A percentile compares a stretch with the other conserved stretches of the same genome.
Evolutionary conservation across 2,113 vertebrate genomes (phyloP).

Genomic region (Hemiscyllium ocellatum): DNA sequence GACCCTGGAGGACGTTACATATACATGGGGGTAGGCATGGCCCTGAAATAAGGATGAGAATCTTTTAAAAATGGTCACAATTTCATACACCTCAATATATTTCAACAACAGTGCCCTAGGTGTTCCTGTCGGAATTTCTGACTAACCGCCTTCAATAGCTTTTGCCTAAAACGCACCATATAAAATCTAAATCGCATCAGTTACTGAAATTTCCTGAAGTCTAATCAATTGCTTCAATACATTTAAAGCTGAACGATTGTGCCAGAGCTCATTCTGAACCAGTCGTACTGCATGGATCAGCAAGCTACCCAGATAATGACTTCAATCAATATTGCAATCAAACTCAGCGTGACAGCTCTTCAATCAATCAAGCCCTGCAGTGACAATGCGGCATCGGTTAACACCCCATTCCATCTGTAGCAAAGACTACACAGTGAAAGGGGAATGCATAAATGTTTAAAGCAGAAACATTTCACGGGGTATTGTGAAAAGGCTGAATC

Average conservation of each 20-base stretch:
- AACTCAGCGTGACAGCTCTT: neutral
- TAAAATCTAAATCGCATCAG: neutral
- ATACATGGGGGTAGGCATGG: neutral
- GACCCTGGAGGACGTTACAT: neutral
- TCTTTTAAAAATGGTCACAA: neutral
- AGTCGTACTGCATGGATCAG: neutral
- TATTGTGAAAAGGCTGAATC: neutral
- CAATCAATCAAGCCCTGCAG: neutral
- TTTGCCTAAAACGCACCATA: neutral
- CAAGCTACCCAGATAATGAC: neutral
- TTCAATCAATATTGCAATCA: conserved; percentile 9
- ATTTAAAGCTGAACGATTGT: neutral
- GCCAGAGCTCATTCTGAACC: neutral
- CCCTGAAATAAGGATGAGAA: neutral
- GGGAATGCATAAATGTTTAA: neutral
- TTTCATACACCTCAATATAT: neutral
- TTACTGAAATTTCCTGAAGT: neutral
- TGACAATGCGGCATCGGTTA: neutral
- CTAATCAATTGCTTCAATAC: neutral
- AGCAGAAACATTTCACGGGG: neutral
- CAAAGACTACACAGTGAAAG: neutral
- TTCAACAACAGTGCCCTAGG: too few species aligned
- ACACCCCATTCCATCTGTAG: neutral
- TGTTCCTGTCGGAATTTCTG: neutral
- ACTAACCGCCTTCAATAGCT: neutral